These are phyloP conservation scores for Colius striatus DNA, from an alignment of 2,113 vertebrate species.

Conservation along the genomic window DNA sequence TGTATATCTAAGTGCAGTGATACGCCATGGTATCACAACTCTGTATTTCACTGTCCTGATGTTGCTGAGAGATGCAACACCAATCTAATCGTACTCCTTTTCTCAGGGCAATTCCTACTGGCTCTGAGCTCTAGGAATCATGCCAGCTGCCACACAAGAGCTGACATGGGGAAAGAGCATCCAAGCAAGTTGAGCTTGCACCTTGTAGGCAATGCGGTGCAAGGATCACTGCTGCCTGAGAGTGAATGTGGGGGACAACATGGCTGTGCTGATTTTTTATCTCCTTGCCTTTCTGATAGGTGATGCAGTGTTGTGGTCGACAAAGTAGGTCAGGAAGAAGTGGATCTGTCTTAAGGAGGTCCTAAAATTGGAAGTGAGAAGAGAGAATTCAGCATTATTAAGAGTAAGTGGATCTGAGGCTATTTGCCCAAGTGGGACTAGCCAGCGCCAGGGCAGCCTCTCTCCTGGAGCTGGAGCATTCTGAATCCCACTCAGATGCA, in stretches of 20 bases:
- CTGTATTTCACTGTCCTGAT: not conserved
- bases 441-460: rapidly evolving
- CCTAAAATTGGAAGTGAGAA: not conserved
- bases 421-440: rapidly evolving
- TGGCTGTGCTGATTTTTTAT: not conserved
- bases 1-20: not conserved
- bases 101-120: not conserved
- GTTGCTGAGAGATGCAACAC: not conserved
- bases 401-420: not conserved
- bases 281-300: not conserved
- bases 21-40: not conserved
- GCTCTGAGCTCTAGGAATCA: not conserved
- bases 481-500: not conserved
- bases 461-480: rapidly evolving
- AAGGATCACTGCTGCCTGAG: not conserved
- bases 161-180: not conserved
- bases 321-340: not conserved
- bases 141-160: rapidly evolving
- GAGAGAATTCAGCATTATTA: not conserved
- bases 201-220: not conserved
- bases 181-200: not conserved
- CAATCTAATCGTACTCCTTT: not conserved
- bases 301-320: rapidly evolving
- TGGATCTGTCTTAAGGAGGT: not conserved
- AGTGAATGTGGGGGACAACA: not conserved